Conservation (phyloP, 1,140 invertebrate genomes). For the Polypedilum pembai region DNA sequence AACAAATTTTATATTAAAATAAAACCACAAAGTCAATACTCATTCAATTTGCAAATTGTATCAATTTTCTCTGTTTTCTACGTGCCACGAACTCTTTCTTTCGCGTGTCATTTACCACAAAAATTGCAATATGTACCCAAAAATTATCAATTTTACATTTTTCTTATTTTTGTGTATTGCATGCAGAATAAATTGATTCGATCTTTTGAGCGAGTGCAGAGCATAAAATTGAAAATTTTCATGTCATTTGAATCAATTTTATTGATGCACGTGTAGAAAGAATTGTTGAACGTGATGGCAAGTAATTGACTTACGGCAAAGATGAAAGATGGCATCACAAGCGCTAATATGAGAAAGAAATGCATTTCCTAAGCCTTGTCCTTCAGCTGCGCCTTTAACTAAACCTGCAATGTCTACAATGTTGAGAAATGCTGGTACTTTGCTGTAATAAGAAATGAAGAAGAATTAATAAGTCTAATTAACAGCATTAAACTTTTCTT, state of each 20-base stretch:
- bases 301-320: slow-evolving; percentile 72
- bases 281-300: neutral
- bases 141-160: slow-evolving; percentile 21
- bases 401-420: slow-evolving; percentile 98
- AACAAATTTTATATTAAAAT: neutral
- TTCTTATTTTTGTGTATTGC: neutral
- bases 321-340: slow-evolving; percentile 98
- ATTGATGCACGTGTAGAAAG: neutral
- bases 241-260: slow-evolving; percentile 21
- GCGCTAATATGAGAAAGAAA: slow-evolving; percentile 98
- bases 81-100: neutral
- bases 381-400: slow-evolving; percentile 95
- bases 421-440: slow-evolving; percentile 95
- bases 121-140: neutral
- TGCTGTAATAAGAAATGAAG: slow-evolving; percentile 52
- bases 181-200: slow-evolving; percentile 24
- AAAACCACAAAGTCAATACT: slow-evolving; percentile 5
- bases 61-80: neutral
- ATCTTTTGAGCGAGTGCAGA: neutral
- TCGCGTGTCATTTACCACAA: slow-evolving; percentile 23
- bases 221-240: neutral
- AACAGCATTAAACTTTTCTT: neutral
- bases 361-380: slow-evolving; percentile 96
- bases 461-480: slow-evolving; percentile 16
- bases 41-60: slow-evolving; percentile 26